Conservation (phyloP, 2,888 invertebrate species). For the Abscondita cerata region DNA sequence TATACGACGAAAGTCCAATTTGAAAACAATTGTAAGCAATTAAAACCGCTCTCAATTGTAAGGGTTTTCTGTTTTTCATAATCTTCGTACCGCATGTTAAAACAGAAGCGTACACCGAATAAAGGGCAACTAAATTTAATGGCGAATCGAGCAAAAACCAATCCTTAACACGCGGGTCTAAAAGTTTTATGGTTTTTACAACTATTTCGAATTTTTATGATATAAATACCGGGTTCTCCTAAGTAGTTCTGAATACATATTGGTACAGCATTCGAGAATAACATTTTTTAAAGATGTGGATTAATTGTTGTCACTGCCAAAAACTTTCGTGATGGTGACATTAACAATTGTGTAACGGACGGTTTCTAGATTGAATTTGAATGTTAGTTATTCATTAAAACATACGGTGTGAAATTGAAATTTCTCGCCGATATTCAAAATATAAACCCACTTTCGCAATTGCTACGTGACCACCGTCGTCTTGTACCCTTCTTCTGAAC, state of each 20-base stretch:
- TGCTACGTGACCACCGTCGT: too few species aligned
- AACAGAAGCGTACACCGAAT: slow-evolving; percentile 76
- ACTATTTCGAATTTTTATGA: neutral
- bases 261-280: slow-evolving; percentile 29
- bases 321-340: too few species aligned
- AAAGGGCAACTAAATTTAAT: slow-evolving; percentile 77
- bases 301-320: too few species aligned
- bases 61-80: slow-evolving; percentile 88
- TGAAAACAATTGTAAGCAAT: slow-evolving; percentile 86
- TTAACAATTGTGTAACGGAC: too few species aligned
- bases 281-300: too few species aligned
- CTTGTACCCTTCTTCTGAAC: too few species aligned
- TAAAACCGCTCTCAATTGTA: slow-evolving; percentile 75
- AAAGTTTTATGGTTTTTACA: slow-evolving; percentile 14
- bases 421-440: too few species aligned
- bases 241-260: slow-evolving; percentile 31
- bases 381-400: too few species aligned
- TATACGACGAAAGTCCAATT: slow-evolving; percentile 77
- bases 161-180: slow-evolving; percentile 77
- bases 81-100: slow-evolving; percentile 80
- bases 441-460: too few species aligned
- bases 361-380: too few species aligned
- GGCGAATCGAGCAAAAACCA: slow-evolving; percentile 86
- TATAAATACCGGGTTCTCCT: slow-evolving; percentile 35
- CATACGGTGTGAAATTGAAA: too few species aligned